A percentile compares a stretch with the other conserved stretches of the same genome.
Conservation (phyloP, 2,797 vertebrate species). For the Discoglossus pictus region DNA sequence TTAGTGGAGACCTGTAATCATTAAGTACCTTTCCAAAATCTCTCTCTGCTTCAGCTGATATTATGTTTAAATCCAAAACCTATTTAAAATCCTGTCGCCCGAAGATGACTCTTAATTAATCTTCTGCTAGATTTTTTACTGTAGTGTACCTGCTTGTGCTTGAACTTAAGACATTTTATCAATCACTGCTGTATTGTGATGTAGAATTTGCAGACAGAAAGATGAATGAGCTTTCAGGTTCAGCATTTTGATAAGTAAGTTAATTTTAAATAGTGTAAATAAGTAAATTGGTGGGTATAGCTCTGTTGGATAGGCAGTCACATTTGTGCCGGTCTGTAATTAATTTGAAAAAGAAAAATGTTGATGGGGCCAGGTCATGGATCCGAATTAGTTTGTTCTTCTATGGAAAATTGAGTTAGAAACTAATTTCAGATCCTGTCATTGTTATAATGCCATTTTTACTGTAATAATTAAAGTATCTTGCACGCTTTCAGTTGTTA, state of each 20-base stretch:
- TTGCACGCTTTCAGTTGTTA: not conserved
- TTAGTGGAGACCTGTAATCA: constrained; percentile 59
- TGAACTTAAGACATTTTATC: constrained; percentile 72
- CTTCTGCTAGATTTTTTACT: constrained; percentile 79
- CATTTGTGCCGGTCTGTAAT: constrained; percentile 42
- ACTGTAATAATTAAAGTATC: constrained; percentile 20
- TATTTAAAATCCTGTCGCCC: constrained; percentile 82
- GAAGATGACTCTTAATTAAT: constrained; percentile 81
- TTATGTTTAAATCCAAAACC: constrained; percentile 82
- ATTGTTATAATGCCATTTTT: constrained; percentile 1
- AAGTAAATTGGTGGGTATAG: constrained; percentile 71
- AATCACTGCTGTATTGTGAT: constrained; percentile 77
- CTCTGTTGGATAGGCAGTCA: constrained; percentile 56
- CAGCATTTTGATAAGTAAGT: constrained; percentile 82
- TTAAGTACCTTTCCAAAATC: constrained; percentile 64
- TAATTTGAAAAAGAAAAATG: constrained; percentile 49
- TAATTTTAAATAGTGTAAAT: constrained; percentile 78
- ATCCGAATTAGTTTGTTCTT: not conserved
- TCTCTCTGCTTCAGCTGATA: constrained; percentile 78
- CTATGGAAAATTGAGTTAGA: constrained; percentile 14
- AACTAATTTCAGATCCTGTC: constrained; percentile 35
- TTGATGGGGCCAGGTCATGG: constrained; percentile 46
- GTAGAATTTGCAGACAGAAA: constrained; percentile 76
- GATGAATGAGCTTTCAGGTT: constrained; percentile 80
- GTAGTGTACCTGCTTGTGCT: constrained; percentile 73